Evolutionary conservation across 2,113 vertebrate species (phyloP).

Genomic region (Corythaeola cristata): DNA sequence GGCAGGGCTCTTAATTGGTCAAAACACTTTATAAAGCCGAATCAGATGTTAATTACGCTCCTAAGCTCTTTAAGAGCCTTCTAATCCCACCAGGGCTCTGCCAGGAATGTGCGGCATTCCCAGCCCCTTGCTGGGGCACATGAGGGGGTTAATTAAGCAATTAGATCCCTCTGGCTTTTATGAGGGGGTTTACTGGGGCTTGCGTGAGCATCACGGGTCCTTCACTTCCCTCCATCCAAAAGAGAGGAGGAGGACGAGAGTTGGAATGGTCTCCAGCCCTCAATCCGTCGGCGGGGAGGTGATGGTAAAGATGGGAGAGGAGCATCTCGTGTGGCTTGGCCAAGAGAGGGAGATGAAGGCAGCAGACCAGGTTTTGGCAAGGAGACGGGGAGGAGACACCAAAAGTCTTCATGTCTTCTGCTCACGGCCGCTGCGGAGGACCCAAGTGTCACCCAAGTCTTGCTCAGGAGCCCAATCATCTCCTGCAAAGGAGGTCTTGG

Average conservation of each 20-base stretch:
- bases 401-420: not conserved
- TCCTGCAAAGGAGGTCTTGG: not conserved
- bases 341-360: not conserved
- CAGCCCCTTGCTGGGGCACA: not conserved
- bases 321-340: not conserved
- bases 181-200: not conserved
- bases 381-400: not conserved
- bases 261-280: not conserved
- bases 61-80: not conserved
- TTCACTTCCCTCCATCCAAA: not conserved
- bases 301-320: not conserved
- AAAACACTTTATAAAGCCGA: not conserved
- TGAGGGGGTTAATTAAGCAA: not conserved
- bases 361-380: not conserved
- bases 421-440: not conserved
- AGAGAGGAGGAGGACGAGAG: not conserved
- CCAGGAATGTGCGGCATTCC: constrained; percentile 30
- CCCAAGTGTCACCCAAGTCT: not conserved
- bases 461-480: not conserved
- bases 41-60: not conserved
- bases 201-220: accelerated
- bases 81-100: not conserved
- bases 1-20: not conserved
- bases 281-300: not conserved
- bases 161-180: not conserved